Evolutionary conservation across 2,888 invertebrate genomes (phyloP), one percentile per base, ranked within the genome.

Genomic region (Nudaria mundana): DNA sequence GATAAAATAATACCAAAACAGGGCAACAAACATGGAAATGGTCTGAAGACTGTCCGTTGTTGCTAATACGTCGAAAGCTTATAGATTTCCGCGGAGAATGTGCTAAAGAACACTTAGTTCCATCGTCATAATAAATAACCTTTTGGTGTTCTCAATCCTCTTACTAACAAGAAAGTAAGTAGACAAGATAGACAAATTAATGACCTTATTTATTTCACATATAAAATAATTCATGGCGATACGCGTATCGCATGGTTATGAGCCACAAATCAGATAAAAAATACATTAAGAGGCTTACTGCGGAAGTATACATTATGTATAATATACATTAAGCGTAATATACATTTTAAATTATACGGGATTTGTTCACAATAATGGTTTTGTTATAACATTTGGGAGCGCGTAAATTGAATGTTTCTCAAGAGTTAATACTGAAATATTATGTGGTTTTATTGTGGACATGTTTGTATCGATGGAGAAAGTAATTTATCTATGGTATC

Each of bases 271-370:
- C 46, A 56, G 23, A 10, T n/a, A 26, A 20, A 14, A 33, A 42
- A 22, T 34, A 39, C 24, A 32, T 40, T 45, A 51, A 45, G 50
- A 54, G 36, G 28, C 41, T 50, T 37, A 39, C 25, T 11, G 32
- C 40, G 44, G 35, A 50, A 41, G 43, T 42, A 41, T 25, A 37
- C 34, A 37, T 10, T 30, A 10, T 22, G 34, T 37, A 51, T 49
- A 20, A 48, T 43, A n/a, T n/a, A n/a, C n/a, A n/a, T n/a, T n/a
- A n/a, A n/a, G n/a, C 41, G 35, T 37, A 45, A 48, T 30, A 48
- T 34, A 28, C n/a, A n/a, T n/a, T n/a, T 32, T 45, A 40, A 56
- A 49, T 56, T 56, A 52, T 52, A 56, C 40, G 37, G 48, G 30
- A 43, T 40, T 42, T 34, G 41, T 52, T 24, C 31, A 40, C 39